phyloP scores from a whole-genome alignment of 2,113 vertebrate species.

The Xiphorhynchus elegans region DNA sequence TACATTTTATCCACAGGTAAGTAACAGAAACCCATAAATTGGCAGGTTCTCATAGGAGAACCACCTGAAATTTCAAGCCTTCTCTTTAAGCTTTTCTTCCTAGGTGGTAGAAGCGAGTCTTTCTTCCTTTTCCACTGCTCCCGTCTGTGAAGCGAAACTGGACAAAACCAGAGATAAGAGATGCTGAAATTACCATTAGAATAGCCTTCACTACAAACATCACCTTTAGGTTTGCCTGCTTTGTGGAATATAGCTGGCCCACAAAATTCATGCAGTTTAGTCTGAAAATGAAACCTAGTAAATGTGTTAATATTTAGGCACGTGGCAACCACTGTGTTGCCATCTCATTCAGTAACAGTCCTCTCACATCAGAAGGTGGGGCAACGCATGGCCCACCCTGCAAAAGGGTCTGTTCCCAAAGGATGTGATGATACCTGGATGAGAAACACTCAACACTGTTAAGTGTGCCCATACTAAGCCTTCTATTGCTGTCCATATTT shows the following conservation, averaged over 20 bases:
- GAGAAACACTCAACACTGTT: rapidly evolving
- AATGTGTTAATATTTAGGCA: neutral
- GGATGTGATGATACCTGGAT: neutral
- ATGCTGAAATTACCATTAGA: neutral
- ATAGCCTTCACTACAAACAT: neutral
- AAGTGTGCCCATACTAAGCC: neutral
- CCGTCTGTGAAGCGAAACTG: neutral
- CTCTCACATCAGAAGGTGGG: neutral
- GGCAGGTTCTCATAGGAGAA: neutral
- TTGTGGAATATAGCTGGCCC: neutral
- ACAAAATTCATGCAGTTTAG: neutral
- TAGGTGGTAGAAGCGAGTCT: neutral
- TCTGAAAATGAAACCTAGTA: neutral
- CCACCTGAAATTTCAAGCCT: neutral
- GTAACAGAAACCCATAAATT: neutral
- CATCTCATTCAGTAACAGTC: neutral
- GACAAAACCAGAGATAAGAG: neutral
- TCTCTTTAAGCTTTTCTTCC: neutral
- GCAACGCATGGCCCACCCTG: neutral
- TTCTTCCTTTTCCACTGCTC: neutral
- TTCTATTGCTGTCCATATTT: neutral
- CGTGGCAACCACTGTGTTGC: neutral
- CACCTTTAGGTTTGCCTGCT: neutral
- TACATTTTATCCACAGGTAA: rapidly evolving
- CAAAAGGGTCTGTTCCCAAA: neutral